Evolutionary conservation across 2,113 vertebrate genomes (phyloP), one percentile per base, ranked within the genome.

Genomic region (Speoplatyrhinus poulsoni): DNA sequence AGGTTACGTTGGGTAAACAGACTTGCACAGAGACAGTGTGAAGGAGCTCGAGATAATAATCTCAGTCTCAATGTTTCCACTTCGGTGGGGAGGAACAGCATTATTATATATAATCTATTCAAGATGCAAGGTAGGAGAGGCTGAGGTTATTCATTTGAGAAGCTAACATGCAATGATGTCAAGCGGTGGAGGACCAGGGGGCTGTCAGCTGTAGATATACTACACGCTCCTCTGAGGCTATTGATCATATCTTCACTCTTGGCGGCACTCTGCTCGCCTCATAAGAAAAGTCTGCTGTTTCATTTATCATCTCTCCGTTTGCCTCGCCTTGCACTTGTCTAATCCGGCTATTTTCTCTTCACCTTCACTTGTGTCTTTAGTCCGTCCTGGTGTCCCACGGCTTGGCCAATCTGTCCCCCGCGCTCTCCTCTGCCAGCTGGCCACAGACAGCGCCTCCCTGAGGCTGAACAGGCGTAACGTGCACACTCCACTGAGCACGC

Each of bases 381-480:
- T 70, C 85, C 49, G 58, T 78, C 84, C 83, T 60, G 66, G 67
- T 69, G 61, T 86, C 89, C 89, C 76, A 73, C 86, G 57, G 89
- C 70, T 82, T 73, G 61, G 49, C 82, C 91, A 89, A 91, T 90
- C 91, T 91, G 90, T 90, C 86, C 83, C 26, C 49, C 75, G 68
- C 83, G 52, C 62, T 53, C 64, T 9, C 56, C 67, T 73, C 46
- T 87, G 90, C 89, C 91, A 91, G 87, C 88, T 92, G 91, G 91
- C 90, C 69, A 11, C 0, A 41, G 60, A 76, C 77, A 83, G 84
- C 77, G 85, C 84, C 85, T 86, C 89, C 91, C 88, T 11, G 82
- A 87, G 81, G 84, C 74, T 82, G 78, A 64, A 88, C 91, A 92
- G 91, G 91, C 91, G 90, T 88, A 85, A 76, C 72, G 64, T 70